Evolutionary conservation across 2,113 vertebrate species (phyloP), one percentile per base, ranked within the genome.

Genomic region (Tupaia chinensis): DNA sequence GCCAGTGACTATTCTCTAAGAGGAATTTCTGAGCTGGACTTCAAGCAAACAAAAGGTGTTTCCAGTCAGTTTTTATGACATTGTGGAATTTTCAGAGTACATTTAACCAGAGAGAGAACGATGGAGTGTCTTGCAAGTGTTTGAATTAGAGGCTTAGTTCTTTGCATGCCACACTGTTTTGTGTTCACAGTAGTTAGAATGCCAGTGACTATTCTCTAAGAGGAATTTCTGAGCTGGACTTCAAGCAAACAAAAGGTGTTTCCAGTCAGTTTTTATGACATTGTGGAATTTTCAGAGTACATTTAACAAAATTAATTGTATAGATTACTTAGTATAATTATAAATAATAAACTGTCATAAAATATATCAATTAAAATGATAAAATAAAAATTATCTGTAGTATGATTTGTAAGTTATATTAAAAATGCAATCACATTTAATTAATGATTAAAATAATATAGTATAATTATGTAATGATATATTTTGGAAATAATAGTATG

Each of bases 301-400:
- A 53, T 89, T 19, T 69, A 25, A 68, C 12, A 44, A 70, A 86
- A 32, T 88, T 87, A 1, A 68, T 73, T 85, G 23, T 66, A 19
- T 20, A 19, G 70, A 16, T 79, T 74, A 44, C 63, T 61, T 63
- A 53, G 34, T 34, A 53, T 77, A 76, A 80, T 44, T 56, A 60
- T 82, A 66, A 73, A 56, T 83, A 61, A 92, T 63, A 89, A 78
- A 16, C 58, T 91, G 16, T 65, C 65, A 95, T 77, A 77, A 22
- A 27, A 68, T 65, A 60, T 44, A 58, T n/a, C 15, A 86, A 23
- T 69, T 86, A 84, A 86, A 78, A 73, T 84, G 60, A 82, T 60
- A 29, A 34, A 87, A 19, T 86, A 20, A 23, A 76, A 85, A 78
- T 86, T 8, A 29, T 76, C 11, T 32, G 29, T 14, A 66, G 77